These are phyloP conservation scores for Clunio marinus DNA, from an alignment of 2,888 invertebrate genomes.

Conservation along the genomic window DNA sequence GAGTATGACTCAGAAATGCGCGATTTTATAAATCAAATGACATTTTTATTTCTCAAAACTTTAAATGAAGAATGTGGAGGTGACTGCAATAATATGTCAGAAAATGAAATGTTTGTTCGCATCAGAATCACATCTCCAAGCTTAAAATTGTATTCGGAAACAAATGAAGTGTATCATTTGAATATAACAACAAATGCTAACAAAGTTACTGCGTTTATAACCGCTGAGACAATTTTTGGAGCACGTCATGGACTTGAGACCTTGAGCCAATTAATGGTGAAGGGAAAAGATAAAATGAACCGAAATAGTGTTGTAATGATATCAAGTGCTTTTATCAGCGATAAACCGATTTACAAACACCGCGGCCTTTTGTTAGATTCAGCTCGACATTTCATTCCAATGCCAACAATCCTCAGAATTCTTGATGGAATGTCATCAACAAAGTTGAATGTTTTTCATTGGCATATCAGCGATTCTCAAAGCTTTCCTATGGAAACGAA, in stretches of 20 bases:
- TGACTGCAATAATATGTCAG: conserved; percentile 52
- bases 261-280: conserved; percentile 62
- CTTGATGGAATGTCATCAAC: conserved; percentile 82
- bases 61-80: conserved; percentile 59
- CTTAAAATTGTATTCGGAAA: conserved; percentile 59
- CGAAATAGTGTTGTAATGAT: conserved; percentile 59
- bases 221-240: conserved; percentile 63
- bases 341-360: conserved; percentile 76
- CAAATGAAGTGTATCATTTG: conserved; percentile 65
- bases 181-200: conserved; percentile 52
- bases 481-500: conserved; percentile 82
- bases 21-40: conserved; percentile 6
- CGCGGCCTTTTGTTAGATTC: conserved; percentile 87
- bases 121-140: conserved; percentile 55
- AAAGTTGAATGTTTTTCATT: conserved; percentile 90
- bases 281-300: conserved; percentile 44
- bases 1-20: background rate
- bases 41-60: conserved; percentile 46
- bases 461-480: conserved; percentile 87
- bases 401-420: conserved; percentile 63
- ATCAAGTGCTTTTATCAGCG: conserved; percentile 61
- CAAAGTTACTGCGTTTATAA: conserved; percentile 55
- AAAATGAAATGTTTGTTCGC: conserved; percentile 57
- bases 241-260: conserved; percentile 74
- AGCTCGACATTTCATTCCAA: conserved; percentile 78